These are phyloP conservation scores for Onchidella celtica DNA, from an alignment of 2,888 invertebrate genomes.

Conservation along the genomic window DNA sequence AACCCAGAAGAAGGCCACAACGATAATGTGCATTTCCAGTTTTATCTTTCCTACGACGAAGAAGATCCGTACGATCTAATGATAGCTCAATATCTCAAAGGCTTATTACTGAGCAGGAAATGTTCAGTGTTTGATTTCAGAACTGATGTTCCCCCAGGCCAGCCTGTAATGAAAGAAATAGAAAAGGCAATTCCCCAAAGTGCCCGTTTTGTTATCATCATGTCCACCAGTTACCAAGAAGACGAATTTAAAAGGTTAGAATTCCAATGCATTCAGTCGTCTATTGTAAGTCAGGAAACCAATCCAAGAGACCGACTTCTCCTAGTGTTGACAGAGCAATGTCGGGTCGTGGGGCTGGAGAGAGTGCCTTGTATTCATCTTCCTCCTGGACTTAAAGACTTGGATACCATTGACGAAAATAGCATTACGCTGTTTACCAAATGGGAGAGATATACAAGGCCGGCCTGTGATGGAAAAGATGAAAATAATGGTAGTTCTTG, in stretches of 20 bases:
- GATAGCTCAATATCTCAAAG: slow-evolving; percentile 6
- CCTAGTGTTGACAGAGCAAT: neutral
- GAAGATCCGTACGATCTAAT: slow-evolving; percentile 3
- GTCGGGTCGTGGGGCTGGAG: neutral
- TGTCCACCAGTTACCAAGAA: neutral
- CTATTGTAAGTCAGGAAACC: neutral
- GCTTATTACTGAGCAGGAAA: neutral
- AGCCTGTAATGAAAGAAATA: neutral
- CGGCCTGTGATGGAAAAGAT: too few relatives aligned
- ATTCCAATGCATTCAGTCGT: neutral
- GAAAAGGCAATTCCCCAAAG: neutral
- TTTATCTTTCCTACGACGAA: slow-evolving; percentile 11
- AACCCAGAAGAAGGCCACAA: neutral
- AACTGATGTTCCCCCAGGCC: neutral
- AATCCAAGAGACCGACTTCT: neutral
- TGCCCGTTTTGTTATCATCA: neutral
- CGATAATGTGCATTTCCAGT: neutral
- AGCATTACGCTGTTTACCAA: neutral
- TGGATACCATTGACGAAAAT: neutral
- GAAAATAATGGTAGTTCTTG: too few relatives aligned
- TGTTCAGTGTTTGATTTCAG: neutral
- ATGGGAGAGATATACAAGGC: neutral
- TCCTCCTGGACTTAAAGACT: neutral
- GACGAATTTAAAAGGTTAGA: neutral
- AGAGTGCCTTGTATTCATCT: slow-evolving; percentile 4